Evolutionary conservation across 2,113 vertebrate genomes (phyloP), one percentile per base, ranked within the genome.

Genomic region (Saiga tatarica): DNA sequence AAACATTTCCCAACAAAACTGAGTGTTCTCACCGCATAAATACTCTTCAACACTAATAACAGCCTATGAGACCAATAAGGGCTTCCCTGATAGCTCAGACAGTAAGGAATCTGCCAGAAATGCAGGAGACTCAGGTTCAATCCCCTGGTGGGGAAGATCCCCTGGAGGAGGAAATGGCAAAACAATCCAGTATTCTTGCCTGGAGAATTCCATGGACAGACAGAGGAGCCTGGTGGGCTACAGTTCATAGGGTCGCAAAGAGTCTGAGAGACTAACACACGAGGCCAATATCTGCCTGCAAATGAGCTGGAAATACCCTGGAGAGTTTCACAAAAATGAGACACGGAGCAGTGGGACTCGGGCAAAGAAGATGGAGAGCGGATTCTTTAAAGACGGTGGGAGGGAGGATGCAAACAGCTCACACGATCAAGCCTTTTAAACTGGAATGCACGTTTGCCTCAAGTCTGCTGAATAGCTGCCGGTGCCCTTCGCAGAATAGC

Each of bases 21-120:
- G 53, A 67, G 12, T n/a, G 76, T 94, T 85, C 94, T 94, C 89
- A 86, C 60, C 76, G 13, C 47, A n/a, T 39, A 88, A 96, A 92
- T 33, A 60, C 76, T 19, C 23, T 15, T 17, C 21, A 3, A 85
- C 53, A 14, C 67, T 76, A 81, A 47, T 50, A 52, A n/a, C 33
- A 42, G 53, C 86, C 47, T 59, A 23, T 12, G 50, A 81, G 71
- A 55, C 74, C 16, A 23, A 1, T 39, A 16, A 71, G n/a, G 64
- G 64, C 64, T 71, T 71, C n/a, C 64, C 64, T 36, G 64, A 71
- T 71, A 71, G n/a, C 64, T 71, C 64, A 71, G 64, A 36, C n/a
- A 71, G n/a, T 71, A 71, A 23, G 36, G 64, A 71, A 71, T 36
- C 64, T 36, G 64, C 64, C 64, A 71, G 64, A 71, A 36, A 71